These are phyloP conservation scores for Andrena camellia DNA, from an alignment of 2,888 invertebrate species.

Conservation along the genomic window DNA sequence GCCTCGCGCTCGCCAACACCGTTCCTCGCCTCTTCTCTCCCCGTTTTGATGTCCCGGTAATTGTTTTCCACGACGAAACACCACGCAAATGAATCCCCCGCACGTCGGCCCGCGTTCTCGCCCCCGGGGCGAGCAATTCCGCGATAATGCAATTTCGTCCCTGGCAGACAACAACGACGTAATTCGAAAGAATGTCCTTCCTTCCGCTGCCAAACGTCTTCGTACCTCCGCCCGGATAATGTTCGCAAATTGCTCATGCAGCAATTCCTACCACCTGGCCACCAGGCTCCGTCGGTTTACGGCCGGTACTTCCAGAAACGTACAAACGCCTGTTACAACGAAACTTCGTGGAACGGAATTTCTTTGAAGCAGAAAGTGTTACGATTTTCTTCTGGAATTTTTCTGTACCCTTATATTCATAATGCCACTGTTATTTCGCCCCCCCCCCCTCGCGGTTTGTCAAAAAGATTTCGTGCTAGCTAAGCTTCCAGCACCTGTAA, in stretches of 20 bases:
- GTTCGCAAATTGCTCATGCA: slow-evolving; percentile 73
- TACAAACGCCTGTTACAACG: slow-evolving; percentile 64
- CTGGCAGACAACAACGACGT: slow-evolving; percentile 49
- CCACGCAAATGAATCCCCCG: slow-evolving; percentile 45
- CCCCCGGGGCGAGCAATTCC: slow-evolving; percentile 37
- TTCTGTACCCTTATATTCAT: not conserved
- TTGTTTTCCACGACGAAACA: slow-evolving; percentile 22
- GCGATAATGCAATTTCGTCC: slow-evolving; percentile 65
- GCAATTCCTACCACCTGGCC: slow-evolving; percentile 72
- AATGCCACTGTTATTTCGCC: too few relatives aligned
- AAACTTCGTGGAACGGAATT: not conserved
- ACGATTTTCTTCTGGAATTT: not conserved
- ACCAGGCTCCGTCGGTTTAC: slow-evolving; percentile 48
- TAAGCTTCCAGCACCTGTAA: not conserved
- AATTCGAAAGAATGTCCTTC: slow-evolving; percentile 68
- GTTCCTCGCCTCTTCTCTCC: not conserved
- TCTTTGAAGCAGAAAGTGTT: slow-evolving; percentile 3
- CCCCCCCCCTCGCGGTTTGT: too few relatives aligned
- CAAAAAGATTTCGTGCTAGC: too few relatives aligned
- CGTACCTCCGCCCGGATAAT: slow-evolving; percentile 66
- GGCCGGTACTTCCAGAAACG: slow-evolving; percentile 59
- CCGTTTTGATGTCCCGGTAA: slow-evolving; percentile 17
- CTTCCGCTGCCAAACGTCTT: slow-evolving; percentile 69
- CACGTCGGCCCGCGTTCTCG: slow-evolving; percentile 7
- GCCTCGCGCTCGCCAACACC: slow-evolving; percentile 5